Evolutionary conservation across 1,140 invertebrate species (phyloP).

Genomic region (Drosophila malerkotliana): DNA sequence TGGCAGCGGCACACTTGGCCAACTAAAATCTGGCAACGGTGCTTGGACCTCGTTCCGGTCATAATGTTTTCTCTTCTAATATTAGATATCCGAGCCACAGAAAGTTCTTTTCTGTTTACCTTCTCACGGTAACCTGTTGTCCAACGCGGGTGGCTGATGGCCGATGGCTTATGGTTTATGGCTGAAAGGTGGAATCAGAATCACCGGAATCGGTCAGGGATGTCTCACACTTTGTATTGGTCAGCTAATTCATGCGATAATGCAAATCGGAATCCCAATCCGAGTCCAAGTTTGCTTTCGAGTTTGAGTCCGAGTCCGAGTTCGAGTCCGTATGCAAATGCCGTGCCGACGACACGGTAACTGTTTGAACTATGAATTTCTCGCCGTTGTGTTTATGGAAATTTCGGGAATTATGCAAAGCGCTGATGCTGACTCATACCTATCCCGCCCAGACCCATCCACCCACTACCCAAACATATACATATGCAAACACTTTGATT

Average conservation of each 20-base stretch:
- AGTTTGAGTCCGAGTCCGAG: conserved; percentile 1
- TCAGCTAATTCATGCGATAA: conserved; percentile 47
- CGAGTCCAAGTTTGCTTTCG: neutral
- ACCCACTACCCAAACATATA: neutral
- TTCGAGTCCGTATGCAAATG: conserved; percentile 40
- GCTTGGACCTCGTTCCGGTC: conserved; percentile 1
- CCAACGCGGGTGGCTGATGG: too few relatives aligned
- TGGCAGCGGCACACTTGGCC: too few relatives aligned
- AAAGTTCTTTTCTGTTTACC: conserved; percentile 19
- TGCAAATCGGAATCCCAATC: conserved; percentile 39
- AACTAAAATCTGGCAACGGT: neutral
- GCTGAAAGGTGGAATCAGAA: neutral
- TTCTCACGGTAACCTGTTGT: conserved; percentile 25
- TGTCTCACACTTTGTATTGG: conserved; percentile 36
- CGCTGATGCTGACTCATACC: conserved; percentile 27
- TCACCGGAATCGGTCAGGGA: conserved; percentile 16
- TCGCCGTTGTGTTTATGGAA: conserved; percentile 63
- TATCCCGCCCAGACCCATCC: conserved; percentile 16
- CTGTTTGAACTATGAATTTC: conserved; percentile 75
- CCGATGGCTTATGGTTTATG: neutral
- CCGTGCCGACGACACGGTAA: conserved; percentile 33
- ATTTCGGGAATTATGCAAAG: conserved; percentile 77
- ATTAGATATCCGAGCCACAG: neutral
- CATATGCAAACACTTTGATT: neutral
- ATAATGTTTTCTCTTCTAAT: neutral